Evolutionary conservation across 2,888 invertebrate genomes (phyloP), one percentile per base, ranked within the genome.

Genomic region (Atherix ibis): DNA sequence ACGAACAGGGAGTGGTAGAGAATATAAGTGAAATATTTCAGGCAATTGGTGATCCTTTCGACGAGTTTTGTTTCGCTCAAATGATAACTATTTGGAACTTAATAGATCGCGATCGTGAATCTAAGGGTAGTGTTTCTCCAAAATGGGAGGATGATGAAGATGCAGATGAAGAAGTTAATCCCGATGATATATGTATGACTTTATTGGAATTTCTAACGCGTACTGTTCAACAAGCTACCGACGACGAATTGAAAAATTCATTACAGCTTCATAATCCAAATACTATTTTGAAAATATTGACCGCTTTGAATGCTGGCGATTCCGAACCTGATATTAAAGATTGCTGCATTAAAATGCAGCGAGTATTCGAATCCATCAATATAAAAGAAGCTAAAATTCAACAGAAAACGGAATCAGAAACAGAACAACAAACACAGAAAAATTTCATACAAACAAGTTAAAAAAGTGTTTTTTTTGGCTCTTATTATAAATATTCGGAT

Each of bases 1-100:
- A 52, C 9, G 54, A 56, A 36, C 55, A 56, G 35, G 57, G 56
- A 31, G 48, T 53, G 14, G 43, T 61, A 3, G 61, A 59, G 27
- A 57, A 54, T 34, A 33, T 60, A 15, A 52, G 50, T 16, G 44
- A 43, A 38, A 32, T 43, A 24, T 40, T 50, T 9, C 43, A 59
- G 52, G 50, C 54, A 2, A 44, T 62, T 2, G 48, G 48, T n/a
- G 52, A 56, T 47, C 54, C 51, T 1, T 54, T 58, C 35, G 50
- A 58, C 33, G 49, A 46, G n/a, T 45, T 49, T 8, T 48, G 52
- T 9, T 52, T 58, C 26, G 37, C 40, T 12, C 45, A 53, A 40
- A 44, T 58, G 18, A 44, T 59, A 2, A 46, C 40, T 3, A 45
- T 59, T 8, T 57, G 60, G 54, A 40, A 48, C 27, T 40, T 50